Percentiles rank a stretch among this genome's conserved stretches.
Evolutionary conservation across 2,888 invertebrate species (phyloP).

Genomic region (Elegia similella): DNA sequence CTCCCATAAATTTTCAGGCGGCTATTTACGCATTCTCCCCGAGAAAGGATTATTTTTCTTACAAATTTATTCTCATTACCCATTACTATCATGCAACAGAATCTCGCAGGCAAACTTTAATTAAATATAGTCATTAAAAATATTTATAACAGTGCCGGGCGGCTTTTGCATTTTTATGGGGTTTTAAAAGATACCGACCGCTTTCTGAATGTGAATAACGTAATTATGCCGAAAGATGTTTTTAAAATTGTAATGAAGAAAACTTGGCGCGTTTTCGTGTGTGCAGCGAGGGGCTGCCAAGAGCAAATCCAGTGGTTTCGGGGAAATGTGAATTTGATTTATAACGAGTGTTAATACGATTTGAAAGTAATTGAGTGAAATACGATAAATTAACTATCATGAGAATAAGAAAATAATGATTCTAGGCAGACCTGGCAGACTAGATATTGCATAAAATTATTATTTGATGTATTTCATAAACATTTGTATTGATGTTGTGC

Average conservation of each 20-base stretch:
- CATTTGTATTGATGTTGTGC: too few species aligned
- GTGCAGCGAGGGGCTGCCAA: conserved; percentile 1
- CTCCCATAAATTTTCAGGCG: conserved; percentile 5
- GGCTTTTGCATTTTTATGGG: conserved; percentile 71
- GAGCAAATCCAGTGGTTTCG: conserved; percentile 10
- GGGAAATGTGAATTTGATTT: conserved; percentile 14
- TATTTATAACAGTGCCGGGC: conserved; percentile 64
- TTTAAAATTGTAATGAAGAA: conserved; percentile 32
- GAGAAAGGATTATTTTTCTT: conserved; percentile 17
- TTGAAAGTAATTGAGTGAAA: conserved; percentile 5
- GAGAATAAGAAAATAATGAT: too few species aligned
- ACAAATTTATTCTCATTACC: conserved; percentile 23
- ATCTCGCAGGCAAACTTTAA: conserved; percentile 53
- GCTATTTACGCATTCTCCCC: conserved; percentile 15
- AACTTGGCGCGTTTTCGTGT: conserved; percentile 23
- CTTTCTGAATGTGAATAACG: conserved; percentile 36
- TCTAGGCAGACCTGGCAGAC: too few species aligned
- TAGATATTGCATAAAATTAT: too few species aligned
- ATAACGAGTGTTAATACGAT: not conserved
- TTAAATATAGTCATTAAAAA: conserved; percentile 67
- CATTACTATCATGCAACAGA: conserved; percentile 39
- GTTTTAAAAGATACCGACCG: conserved; percentile 48
- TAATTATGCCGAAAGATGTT: conserved; percentile 30
- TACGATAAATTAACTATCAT: not conserved
- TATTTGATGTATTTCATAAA: too few species aligned